Percentiles rank a stretch among this genome's conserved stretches.
Evolutionary conservation across 1,140 invertebrate genomes (phyloP).

Genomic region (Polyergus mexicanus): DNA sequence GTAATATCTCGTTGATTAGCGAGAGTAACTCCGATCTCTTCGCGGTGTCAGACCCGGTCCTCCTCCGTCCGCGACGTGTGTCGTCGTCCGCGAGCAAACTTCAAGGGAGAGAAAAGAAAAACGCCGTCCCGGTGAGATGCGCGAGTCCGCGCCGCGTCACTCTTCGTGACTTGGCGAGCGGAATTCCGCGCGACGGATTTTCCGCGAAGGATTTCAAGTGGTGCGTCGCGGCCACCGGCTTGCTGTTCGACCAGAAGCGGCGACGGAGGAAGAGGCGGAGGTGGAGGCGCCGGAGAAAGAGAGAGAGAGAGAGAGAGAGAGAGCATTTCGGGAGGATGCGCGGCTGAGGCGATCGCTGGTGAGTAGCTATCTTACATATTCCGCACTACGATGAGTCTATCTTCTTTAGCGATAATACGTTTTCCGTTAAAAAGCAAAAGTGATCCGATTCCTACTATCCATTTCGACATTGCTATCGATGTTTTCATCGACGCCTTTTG

Average conservation of each 20-base stretch:
- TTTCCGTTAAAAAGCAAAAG: too few relatives aligned
- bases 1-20: slow-evolving; percentile 54
- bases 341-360: slow-evolving; percentile 10
- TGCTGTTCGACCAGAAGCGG: neutral
- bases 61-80: slow-evolving; percentile 3
- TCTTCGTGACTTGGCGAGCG: slow-evolving; percentile 25
- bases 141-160: neutral
- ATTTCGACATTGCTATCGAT: neutral
- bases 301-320: too few relatives aligned
- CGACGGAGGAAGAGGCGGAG: slow-evolving; percentile 2
- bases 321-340: slow-evolving; percentile 29
- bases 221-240: slow-evolving; percentile 20
- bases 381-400: too few relatives aligned
- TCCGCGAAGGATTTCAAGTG: neutral
- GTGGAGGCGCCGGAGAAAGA: neutral
- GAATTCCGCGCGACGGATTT: slow-evolving; percentile 2
- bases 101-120: slow-evolving; percentile 12
- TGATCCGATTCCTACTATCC: too few relatives aligned
- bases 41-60: neutral
- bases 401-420: neutral
- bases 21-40: neutral
- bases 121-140: slow-evolving; percentile 37
- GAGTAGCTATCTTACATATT: neutral
- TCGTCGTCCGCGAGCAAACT: neutral
- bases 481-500: neutral